Evolutionary conservation across 2,113 vertebrate species (phyloP), one percentile per base, ranked within the genome.

Genomic region (Dasyurus viverrinus): DNA sequence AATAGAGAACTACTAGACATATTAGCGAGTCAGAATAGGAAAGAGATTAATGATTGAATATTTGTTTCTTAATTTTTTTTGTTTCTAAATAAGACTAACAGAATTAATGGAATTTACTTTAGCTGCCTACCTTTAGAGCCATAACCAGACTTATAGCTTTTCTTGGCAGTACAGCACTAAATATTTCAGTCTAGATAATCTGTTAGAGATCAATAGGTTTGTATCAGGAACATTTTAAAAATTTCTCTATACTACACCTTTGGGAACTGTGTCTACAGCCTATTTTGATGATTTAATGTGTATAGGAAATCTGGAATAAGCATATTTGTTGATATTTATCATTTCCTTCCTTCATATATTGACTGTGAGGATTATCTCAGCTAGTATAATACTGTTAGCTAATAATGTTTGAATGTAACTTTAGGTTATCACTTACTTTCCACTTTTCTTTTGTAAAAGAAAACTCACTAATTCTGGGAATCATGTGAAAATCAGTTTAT

Each of bases 261-360:
- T 89, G 90, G 60, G 90, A 93, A 93, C 53, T 55, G 89, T 24
- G 36, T 92, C 47, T 89, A 52, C 6, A 50, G 42, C 54, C 95
- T 93, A 95, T 92, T 94, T 76, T 76, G 60, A 94, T 91, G 94
- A 97, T 94, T 95, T 95, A 96, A 91, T 55, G 27, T 54, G 91
- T 93, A n/a, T 90, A 53, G 27, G 53, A 46, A 93, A 96, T 92
- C 95, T 95, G 89, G 93, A 95, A 95, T 89, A 89, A 93, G n/a
- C 53, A 57, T 91, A 26, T 54, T 93, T 42, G 3, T 91, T 96
- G 92, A 55, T 90, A 92, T 97, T 95, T 93, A 46, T 94, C 84
- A 91, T 95, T 1, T 54, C 0, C 14, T 1, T 36, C 27, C 42
- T 30, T 90, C 91, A 92, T n/a, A 46, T 94, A 54, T 91, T 12